Percentiles rank a stretch among this genome's conserved stretches.
phyloP scores from a whole-genome alignment of 2,797 vertebrate genomes.

The Erethizon dorsatum region DNA sequence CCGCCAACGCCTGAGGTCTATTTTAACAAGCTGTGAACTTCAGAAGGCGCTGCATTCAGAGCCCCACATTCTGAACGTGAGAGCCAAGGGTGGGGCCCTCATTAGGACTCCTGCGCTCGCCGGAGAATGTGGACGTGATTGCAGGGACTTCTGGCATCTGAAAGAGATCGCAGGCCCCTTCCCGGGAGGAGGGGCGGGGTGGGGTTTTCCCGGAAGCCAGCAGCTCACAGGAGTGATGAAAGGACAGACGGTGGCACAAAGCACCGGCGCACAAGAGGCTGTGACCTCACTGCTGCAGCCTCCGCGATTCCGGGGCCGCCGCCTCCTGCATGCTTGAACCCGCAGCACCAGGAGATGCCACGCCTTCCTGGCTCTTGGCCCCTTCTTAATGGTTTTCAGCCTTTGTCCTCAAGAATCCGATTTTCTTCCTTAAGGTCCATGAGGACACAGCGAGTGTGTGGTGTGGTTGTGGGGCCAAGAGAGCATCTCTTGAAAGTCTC shows the following conservation, averaged over 20 bases:
- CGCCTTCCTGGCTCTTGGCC: not conserved
- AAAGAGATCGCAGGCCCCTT: not conserved
- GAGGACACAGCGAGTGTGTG: not conserved
- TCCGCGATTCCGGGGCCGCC: not conserved
- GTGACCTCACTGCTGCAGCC: not conserved
- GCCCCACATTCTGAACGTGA: not conserved
- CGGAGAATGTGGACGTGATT: not conserved
- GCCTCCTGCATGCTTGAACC: not conserved
- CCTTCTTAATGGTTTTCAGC: conserved; percentile 20
- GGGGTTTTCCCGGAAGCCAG: conserved; percentile 7
- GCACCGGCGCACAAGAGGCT: accelerated
- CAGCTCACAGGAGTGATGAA: not conserved
- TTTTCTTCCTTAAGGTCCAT: conserved; percentile 9
- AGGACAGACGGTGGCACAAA: not conserved
- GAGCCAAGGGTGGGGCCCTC: not conserved
- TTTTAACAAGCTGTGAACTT: conserved; percentile 66
- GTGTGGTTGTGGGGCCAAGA: not conserved
- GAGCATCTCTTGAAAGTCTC: not conserved
- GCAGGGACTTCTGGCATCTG: not conserved
- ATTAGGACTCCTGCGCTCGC: not conserved
- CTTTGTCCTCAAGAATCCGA: not conserved
- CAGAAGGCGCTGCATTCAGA: conserved; percentile 35
- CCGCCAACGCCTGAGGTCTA: not conserved
- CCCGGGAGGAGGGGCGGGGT: not conserved
- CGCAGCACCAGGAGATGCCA: not conserved